Evolutionary conservation across 2,888 invertebrate genomes (phyloP).

Genomic region (Tetragnatha montana): DNA sequence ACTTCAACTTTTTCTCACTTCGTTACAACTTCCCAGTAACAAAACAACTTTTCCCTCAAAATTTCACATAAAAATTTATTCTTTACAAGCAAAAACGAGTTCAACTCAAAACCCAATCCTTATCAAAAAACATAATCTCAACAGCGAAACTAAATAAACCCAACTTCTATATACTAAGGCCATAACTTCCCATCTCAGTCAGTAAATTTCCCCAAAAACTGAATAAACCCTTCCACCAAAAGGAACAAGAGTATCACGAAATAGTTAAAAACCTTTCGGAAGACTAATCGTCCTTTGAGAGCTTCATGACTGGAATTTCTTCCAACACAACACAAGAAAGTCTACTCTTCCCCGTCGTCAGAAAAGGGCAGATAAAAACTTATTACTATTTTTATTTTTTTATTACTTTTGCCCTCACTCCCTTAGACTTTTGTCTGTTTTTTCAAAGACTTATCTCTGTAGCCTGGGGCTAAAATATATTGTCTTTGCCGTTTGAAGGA

Average conservation of each 20-base stretch:
- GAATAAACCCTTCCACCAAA: background rate
- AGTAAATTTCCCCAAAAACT: too few species aligned
- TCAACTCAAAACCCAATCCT: too few species aligned
- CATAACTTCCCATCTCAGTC: background rate
- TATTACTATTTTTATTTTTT: constrained; percentile 28
- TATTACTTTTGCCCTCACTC: background rate
- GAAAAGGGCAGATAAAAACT: constrained; percentile 39
- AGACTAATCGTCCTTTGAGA: background rate
- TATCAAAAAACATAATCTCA: too few species aligned
- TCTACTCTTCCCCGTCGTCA: constrained; percentile 29
- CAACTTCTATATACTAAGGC: too few species aligned
- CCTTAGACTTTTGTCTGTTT: background rate
- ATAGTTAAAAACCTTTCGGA: background rate
- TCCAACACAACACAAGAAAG: background rate
- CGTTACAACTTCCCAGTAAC: too few species aligned
- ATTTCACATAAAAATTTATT: too few species aligned
- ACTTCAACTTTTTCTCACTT: too few species aligned
- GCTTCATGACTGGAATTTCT: background rate
- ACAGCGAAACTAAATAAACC: too few species aligned
- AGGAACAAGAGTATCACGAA: background rate
- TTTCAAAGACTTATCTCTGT: constrained; percentile 28
- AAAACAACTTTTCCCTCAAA: too few species aligned
- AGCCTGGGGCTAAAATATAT: constrained; percentile 17
- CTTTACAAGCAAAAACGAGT: too few species aligned
- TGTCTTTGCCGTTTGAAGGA: constrained; percentile 22